Conservation (phyloP, 1,140 invertebrate genomes). For the Apolygus lucorum region DNA sequence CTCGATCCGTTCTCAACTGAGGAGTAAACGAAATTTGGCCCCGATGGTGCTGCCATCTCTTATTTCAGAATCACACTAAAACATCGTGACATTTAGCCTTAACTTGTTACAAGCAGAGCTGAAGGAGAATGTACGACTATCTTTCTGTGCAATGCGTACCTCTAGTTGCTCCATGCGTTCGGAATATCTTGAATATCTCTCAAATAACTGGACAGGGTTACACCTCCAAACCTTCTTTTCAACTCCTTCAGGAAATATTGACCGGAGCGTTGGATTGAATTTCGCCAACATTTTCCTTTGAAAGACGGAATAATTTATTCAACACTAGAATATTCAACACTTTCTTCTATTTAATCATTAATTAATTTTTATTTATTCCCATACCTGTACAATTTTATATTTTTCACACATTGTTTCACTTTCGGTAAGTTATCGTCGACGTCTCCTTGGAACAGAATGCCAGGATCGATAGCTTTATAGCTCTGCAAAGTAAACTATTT, state of each 20-base stretch:
- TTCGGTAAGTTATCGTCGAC: slow-evolving; percentile 51
- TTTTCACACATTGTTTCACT: slow-evolving; percentile 42
- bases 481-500: slow-evolving; percentile 31
- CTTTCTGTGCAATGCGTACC: too few species aligned
- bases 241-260: slow-evolving; percentile 45
- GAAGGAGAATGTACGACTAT: too few species aligned
- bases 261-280: slow-evolving; percentile 45
- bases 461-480: slow-evolving; percentile 42
- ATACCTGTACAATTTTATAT: slow-evolving; percentile 47
- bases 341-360: slow-evolving; percentile 1
- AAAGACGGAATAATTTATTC: too few species aligned
- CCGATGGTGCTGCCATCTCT: too few species aligned
- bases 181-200: slow-evolving; percentile 32
- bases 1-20: too few species aligned
- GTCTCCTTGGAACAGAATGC: slow-evolving; percentile 62
- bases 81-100: too few species aligned
- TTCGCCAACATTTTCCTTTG: slow-evolving; percentile 44
- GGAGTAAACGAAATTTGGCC: too few species aligned
- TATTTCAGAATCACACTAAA: too few species aligned
- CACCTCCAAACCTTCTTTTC: slow-evolving; percentile 60
- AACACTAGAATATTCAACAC: neutral
- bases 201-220: slow-evolving; percentile 60
- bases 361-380: slow-evolving; percentile 32
- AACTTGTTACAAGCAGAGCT: too few species aligned
- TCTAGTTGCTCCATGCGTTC: slow-evolving; percentile 12